phyloP scores from a whole-genome alignment of 1,140 invertebrate genomes.

The Cherax quadricarinatus region DNA sequence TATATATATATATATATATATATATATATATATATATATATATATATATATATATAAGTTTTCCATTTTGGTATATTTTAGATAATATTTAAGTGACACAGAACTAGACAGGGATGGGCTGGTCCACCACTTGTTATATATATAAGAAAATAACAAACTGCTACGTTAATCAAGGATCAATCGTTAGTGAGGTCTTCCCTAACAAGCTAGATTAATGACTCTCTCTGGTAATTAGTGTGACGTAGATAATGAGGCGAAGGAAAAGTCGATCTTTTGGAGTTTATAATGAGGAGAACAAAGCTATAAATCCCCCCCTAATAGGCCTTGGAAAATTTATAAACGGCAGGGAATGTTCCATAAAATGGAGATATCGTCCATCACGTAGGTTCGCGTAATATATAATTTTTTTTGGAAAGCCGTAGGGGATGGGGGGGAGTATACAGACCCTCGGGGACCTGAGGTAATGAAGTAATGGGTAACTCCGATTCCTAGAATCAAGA shows the following conservation, averaged over 20 bases:
- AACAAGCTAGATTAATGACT: slow-evolving; percentile 4
- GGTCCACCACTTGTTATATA: neutral
- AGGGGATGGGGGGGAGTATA: too few species aligned
- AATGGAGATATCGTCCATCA: neutral
- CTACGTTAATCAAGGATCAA: neutral
- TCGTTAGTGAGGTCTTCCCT: neutral
- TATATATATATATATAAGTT: too few species aligned
- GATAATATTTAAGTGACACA: too few species aligned
- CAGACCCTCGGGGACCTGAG: too few species aligned
- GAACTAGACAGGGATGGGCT: too few species aligned
- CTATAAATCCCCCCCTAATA: neutral
- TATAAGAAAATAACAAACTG: neutral
- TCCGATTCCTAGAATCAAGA: too few species aligned
- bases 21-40: too few species aligned
- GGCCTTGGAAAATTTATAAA: neutral
- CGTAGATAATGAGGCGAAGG: neutral
- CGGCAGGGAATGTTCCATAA: neutral
- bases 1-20: too few species aligned
- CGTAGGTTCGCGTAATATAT: too few species aligned
- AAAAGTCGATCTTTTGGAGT: neutral
- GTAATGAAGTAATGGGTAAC: too few species aligned
- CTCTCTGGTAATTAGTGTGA: neutral
- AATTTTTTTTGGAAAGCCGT: too few species aligned
- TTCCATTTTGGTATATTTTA: too few species aligned
- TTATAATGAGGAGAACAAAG: neutral